Percentiles rank a stretch among this genome's conserved stretches.
These are phyloP conservation scores for Meteorus cinctellus DNA, from an alignment of 2,888 invertebrate species.

Conservation along the genomic window DNA sequence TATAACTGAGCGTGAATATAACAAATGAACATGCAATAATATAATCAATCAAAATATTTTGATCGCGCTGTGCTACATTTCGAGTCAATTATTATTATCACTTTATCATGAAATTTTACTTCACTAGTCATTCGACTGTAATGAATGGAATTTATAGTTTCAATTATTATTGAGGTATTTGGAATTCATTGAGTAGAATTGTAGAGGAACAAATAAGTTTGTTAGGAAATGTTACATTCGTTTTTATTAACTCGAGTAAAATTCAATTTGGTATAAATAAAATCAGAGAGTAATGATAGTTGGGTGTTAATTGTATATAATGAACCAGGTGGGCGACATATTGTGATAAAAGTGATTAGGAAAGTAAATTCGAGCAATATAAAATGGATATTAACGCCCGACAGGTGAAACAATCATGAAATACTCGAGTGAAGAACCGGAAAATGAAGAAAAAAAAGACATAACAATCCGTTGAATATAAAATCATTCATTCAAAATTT, in stretches of 20 bases:
- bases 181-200: too few species aligned
- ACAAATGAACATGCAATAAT: slow-evolving; percentile 32
- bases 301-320: neutral
- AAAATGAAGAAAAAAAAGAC: neutral
- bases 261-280: neutral
- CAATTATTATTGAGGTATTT: neutral
- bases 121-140: neutral
- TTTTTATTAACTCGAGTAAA: neutral
- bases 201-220: too few species aligned
- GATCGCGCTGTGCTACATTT: neutral
- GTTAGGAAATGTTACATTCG: neutral
- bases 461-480: too few species aligned
- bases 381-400: neutral
- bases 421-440: neutral
- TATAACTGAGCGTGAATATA: slow-evolving; percentile 21
- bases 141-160: neutral
- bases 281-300: neutral
- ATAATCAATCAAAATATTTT: slow-evolving; percentile 26
- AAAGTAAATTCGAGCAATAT: neutral
- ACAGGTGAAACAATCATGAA: neutral
- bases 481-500: too few species aligned
- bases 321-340: neutral
- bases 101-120: neutral
- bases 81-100: neutral
- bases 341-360: slow-evolving; percentile 1